Percentiles rank a stretch among this genome's conserved stretches.
These are phyloP conservation scores for Cavia aperea DNA, from an alignment of 2,113 vertebrate genomes.

Conservation along the genomic window DNA sequence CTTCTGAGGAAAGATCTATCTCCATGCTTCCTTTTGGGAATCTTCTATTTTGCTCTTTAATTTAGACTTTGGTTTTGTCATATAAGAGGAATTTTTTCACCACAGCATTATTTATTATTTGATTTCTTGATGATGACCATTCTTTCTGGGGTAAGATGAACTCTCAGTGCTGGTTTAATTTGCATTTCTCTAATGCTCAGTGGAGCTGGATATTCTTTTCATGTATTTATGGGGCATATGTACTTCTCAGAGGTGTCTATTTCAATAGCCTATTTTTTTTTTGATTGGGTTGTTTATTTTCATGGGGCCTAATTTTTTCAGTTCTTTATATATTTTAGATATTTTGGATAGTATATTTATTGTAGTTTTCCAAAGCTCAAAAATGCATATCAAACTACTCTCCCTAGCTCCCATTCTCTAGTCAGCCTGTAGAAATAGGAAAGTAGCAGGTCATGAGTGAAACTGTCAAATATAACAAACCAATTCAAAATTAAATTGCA, in stretches of 20 bases:
- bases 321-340: background rate
- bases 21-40: background rate
- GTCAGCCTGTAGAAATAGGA: background rate
- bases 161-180: background rate
- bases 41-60: background rate
- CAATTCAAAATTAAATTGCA: constrained; percentile 7
- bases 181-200: background rate
- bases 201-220: background rate
- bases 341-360: background rate
- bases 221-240: background rate
- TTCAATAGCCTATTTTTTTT: background rate
- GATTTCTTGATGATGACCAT: background rate
- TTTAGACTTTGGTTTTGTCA: background rate
- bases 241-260: background rate
- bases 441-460: background rate
- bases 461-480: background rate
- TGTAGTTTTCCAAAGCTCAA: background rate
- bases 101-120: background rate
- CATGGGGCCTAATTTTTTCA: background rate
- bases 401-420: background rate
- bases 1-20: background rate
- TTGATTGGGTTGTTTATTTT: background rate
- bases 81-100: background rate
- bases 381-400: background rate
- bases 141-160: background rate